Evolutionary conservation across 1,140 invertebrate genomes (phyloP).

Genomic region (Ips typographus): DNA sequence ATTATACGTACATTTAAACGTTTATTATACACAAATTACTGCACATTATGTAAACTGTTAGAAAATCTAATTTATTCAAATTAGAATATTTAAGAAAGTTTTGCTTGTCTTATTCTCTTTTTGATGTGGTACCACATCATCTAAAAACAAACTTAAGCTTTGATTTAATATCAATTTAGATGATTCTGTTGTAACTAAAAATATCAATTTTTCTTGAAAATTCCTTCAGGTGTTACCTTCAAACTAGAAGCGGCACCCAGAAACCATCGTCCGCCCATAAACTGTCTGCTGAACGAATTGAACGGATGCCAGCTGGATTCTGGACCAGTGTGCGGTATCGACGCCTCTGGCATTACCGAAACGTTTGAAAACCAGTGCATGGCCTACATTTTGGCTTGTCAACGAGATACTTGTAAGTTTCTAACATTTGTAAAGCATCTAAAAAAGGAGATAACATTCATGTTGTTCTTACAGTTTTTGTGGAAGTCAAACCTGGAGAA

Average conservation of each 20-base stretch:
- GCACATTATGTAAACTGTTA: no score
- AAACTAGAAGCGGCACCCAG: not conserved
- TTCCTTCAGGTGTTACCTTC: no score
- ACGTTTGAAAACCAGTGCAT: slow-evolving; percentile 58
- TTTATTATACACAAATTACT: no score
- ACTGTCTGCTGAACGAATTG: slow-evolving; percentile 53
- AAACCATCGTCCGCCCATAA: slow-evolving; percentile 23
- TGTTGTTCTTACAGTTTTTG: slow-evolving; percentile 34
- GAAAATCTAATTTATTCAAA: no score
- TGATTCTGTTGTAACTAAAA: no score
- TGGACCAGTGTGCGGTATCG: slow-evolving; percentile 58
- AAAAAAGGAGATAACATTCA: not conserved
- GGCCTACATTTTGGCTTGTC: slow-evolving; percentile 56
- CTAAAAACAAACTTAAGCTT: no score
- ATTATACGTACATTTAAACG: no score
- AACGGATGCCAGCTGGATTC: slow-evolving; percentile 49
- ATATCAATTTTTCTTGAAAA: no score
- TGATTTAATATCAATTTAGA: no score
- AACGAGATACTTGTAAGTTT: slow-evolving; percentile 55
- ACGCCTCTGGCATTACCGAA: slow-evolving; percentile 54
- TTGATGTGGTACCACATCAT: no score
- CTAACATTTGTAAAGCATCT: not conserved
- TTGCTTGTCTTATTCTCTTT: no score
- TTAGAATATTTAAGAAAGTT: no score
- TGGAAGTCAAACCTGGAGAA: slow-evolving; percentile 39